Evolutionary conservation across 2,113 vertebrate genomes (phyloP), one percentile per base, ranked within the genome.

Genomic region (Pelusios castaneus): DNA sequence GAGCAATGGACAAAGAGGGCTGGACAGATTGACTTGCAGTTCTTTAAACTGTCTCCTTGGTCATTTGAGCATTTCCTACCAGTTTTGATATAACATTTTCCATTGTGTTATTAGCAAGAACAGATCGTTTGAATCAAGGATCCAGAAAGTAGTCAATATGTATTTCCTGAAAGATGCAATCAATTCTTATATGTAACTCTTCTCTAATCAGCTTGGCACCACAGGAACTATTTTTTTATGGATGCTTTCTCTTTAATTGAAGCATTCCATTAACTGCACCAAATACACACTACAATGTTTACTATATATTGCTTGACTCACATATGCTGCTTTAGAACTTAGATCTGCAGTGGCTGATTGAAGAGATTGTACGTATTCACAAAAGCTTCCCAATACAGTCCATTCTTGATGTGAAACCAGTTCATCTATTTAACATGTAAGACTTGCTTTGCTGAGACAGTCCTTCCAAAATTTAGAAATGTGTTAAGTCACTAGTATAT

Each of bases 121-220:
- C 94, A 92, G 94, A 92, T 95, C 80, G 86, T 95, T 94, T 70
- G 56, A 94, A 92, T 95, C 89, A 91, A 73, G 85, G 56, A 91
- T 47, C 85, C 78, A 94, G 88, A 94, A 85, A 96, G 87, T 16
- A 90, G 92, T 58, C 92, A 70, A 54, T 90, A 81, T 34, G 13
- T 63, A 82, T n/a, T 85, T 94, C 87, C 87, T 27, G 91, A 82
- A 93, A 86, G 76, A 89, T 77, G 75, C 91, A 45, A 87, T 43
- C 93, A 76, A 54, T 58, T 96, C 89, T 47, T 92, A 89, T 38
- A 93, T 52, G 70, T 92, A 83, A 70, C 43, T 82, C 84, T 96
- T 85, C 94, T 94, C 91, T 80, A 87, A 84, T 73, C 12, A 17
- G 58, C 80, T 87, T 81, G 90, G 67, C 54, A 88, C 54, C 55